Conservation (phyloP, 2,113 vertebrate species). For the Anser cygnoides region DNA sequence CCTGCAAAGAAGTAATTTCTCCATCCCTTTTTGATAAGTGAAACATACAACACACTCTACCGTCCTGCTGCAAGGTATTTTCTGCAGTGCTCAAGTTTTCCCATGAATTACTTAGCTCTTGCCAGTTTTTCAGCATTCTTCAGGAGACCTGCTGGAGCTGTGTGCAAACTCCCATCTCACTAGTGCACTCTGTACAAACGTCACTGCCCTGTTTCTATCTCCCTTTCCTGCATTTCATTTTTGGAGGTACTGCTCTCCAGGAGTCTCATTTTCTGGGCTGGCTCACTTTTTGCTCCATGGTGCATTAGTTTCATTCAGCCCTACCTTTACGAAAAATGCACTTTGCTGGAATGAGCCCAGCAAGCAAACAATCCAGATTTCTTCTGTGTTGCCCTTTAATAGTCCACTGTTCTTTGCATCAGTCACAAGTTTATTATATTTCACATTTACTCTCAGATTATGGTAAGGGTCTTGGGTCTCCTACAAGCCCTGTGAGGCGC, state of each 20-base stretch:
- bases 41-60: neutral
- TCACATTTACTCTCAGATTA: neutral
- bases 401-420: neutral
- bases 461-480: neutral
- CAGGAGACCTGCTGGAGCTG: neutral
- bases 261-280: neutral
- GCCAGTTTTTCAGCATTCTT: neutral
- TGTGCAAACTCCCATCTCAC: neutral
- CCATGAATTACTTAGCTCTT: neutral
- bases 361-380: neutral
- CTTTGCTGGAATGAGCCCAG: neutral
- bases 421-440: neutral
- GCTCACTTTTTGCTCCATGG: neutral
- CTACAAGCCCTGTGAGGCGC: neutral
- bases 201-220: neutral
- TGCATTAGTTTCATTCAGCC: neutral
- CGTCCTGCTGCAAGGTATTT: neutral
- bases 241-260: neutral
- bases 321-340: neutral
- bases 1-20: neutral
- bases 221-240: neutral
- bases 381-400: neutral
- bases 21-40: neutral
- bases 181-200: neutral
- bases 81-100: neutral